These are phyloP conservation scores for Psittacula cyanocephala DNA, from an alignment of 2,113 vertebrate genomes.

Conservation along the genomic window DNA sequence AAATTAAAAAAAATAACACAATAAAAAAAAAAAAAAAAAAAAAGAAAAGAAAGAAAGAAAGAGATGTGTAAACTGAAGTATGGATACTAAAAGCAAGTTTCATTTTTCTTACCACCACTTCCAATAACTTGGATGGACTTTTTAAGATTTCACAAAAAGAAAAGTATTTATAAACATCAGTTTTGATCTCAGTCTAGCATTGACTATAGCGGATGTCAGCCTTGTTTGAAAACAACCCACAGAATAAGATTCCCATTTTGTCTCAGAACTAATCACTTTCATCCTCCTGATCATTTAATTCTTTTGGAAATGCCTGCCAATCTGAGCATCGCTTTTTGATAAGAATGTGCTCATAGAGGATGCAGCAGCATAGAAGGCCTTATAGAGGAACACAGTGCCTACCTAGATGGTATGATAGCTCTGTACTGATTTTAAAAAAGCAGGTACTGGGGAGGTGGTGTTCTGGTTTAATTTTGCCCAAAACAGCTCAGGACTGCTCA, in stretches of 20 bases:
- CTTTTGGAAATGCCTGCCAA: not conserved
- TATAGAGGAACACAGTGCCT: not conserved
- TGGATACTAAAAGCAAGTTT: not conserved
- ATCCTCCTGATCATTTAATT: not conserved
- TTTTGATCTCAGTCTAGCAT: not conserved
- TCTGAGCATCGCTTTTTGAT: not conserved
- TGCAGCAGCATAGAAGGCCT: not conserved
- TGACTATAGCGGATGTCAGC: not conserved
- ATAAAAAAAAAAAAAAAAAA: not conserved
- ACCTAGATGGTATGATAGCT: not conserved
- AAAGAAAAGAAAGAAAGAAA: not conserved
- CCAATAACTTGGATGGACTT: not conserved
- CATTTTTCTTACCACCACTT: not conserved
- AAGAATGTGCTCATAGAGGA: not conserved
- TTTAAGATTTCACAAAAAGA: not conserved
- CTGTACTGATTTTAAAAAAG: not conserved
- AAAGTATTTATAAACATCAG: not conserved
- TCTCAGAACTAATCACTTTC: not conserved
- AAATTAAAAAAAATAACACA: not conserved
- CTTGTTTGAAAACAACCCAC: not conserved
- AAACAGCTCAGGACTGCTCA: not conserved
- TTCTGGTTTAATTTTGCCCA: not conserved
- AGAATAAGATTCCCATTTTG: not conserved
- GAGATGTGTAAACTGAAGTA: not conserved
- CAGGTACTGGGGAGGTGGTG: not conserved